phyloP scores from a whole-genome alignment of 2,797 vertebrate species.

The Muraenolepis orangiensis region DNA sequence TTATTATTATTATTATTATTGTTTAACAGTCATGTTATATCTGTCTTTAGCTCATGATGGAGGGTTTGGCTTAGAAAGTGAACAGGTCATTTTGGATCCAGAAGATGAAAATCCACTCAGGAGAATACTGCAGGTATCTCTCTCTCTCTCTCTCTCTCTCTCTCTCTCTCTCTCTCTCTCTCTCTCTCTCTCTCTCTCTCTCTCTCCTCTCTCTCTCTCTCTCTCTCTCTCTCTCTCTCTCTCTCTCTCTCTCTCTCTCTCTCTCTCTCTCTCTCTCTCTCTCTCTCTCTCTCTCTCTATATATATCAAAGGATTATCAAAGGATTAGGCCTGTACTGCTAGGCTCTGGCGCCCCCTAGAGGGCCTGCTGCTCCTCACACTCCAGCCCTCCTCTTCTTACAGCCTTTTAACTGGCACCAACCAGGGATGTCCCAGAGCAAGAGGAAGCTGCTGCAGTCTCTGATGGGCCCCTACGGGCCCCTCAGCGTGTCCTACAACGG shows the following conservation, averaged over 20 bases:
- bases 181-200: background rate
- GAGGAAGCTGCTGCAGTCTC: conserved; percentile 74
- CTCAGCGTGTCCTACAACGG: conserved; percentile 83
- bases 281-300: too few species aligned
- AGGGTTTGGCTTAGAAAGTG: conserved; percentile 70
- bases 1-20: too few species aligned
- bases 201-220: background rate
- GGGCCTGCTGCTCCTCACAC: too few species aligned
- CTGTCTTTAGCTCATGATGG: conserved; percentile 72
- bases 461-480: conserved; percentile 75
- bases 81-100: conserved; percentile 71
- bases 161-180: conserved; percentile 1
- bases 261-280: too few species aligned
- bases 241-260: too few species aligned
- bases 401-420: conserved; percentile 77
- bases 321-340: too few species aligned
- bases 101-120: conserved; percentile 79
- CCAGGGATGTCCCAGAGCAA: conserved; percentile 70
- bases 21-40: conserved; percentile 33
- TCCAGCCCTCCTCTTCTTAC: conserved; percentile 11
- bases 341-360: too few species aligned
- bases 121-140: conserved; percentile 79
- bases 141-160: conserved; percentile 22
- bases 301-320: too few species aligned
- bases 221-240: too few species aligned